Percentiles rank a stretch among this genome's conserved stretches.
Evolutionary conservation across 2,797 vertebrate species (phyloP).

Genomic region (Merluccius polli): DNA sequence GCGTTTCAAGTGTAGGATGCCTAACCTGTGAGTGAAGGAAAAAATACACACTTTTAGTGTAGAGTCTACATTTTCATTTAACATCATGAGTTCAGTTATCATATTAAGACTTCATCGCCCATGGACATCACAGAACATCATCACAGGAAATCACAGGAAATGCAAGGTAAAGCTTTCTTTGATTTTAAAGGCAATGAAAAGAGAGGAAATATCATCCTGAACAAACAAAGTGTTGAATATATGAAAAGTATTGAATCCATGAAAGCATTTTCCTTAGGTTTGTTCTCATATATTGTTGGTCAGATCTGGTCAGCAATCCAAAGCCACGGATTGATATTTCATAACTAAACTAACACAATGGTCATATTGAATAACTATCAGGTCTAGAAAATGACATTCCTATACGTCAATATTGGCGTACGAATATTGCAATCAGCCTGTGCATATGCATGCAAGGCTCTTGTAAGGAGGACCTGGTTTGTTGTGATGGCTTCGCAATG

Average conservation of each 20-base stretch:
- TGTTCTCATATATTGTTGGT: background rate
- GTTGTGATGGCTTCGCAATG: background rate
- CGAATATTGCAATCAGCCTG: background rate
- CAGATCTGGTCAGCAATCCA: background rate
- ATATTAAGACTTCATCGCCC: background rate
- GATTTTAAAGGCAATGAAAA: background rate
- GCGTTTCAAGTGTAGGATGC: constrained; percentile 24
- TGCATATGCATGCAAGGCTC: background rate
- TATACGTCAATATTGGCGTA: background rate
- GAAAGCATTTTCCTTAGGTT: background rate
- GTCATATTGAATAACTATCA: background rate
- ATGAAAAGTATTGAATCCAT: background rate
- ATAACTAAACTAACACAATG: background rate
- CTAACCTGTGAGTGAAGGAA: constrained; percentile 39
- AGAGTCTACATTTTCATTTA: background rate
- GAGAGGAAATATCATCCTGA: background rate
- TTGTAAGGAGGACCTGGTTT: background rate
- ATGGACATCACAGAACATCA: background rate
- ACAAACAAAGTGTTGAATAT: background rate
- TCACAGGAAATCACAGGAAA: background rate
- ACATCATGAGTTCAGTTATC: background rate
- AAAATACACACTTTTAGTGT: background rate
- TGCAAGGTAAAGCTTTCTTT: background rate
- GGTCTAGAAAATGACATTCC: background rate
- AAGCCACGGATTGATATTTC: background rate